Conservation (phyloP, 1,140 invertebrate genomes). For the Nylanderia fulva region DNA sequence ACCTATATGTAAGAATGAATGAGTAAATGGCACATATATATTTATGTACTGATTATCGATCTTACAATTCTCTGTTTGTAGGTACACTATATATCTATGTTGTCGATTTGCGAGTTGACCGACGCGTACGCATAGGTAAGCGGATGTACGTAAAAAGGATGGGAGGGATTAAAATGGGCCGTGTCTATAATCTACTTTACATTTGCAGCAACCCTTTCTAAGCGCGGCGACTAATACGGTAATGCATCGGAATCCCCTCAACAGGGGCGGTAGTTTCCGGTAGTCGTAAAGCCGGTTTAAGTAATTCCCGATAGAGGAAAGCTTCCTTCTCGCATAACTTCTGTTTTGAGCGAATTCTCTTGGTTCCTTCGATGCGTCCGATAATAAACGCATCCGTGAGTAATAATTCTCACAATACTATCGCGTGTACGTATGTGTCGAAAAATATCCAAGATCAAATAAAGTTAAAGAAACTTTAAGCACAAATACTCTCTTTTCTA, state of each 20-base stretch:
- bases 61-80: not conserved
- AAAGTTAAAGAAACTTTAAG: not conserved
- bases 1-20: not conserved
- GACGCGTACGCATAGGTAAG: slow-evolving; percentile 23
- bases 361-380: slow-evolving; percentile 8
- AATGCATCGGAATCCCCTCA: slow-evolving; percentile 85
- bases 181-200: slow-evolving; percentile 83
- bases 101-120: slow-evolving; percentile 2
- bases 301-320: slow-evolving; percentile 84
- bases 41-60: slow-evolving; percentile 15
- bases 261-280: slow-evolving; percentile 80
- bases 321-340: slow-evolving; percentile 65
- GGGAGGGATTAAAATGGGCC: slow-evolving; percentile 80
- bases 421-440: not conserved
- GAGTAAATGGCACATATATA: not conserved
- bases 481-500: not conserved
- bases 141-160: slow-evolving; percentile 62
- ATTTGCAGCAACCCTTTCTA: slow-evolving; percentile 84
- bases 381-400: slow-evolving; percentile 28
- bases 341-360: slow-evolving; percentile 49
- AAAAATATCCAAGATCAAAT: slow-evolving; percentile 11
- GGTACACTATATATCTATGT: not conserved
- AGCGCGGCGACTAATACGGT: slow-evolving; percentile 84
- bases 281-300: slow-evolving; percentile 85
- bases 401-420: not conserved